phyloP scores from a whole-genome alignment of 2,888 invertebrate genomes.

The Hedya salicella region DNA sequence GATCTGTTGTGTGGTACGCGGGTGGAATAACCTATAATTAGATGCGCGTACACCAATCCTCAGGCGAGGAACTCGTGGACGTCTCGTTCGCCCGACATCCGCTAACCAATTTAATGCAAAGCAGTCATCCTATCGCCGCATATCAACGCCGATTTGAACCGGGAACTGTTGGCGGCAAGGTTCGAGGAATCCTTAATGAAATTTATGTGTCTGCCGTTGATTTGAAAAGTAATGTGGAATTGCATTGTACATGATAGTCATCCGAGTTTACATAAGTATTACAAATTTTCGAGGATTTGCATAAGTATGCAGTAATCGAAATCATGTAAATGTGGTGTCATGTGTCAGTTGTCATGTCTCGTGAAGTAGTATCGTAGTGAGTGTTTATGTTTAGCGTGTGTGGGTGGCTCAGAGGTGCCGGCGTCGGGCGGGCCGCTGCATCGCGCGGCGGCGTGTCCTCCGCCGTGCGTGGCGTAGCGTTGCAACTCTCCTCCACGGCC shows the following conservation, averaged over 20 bases:
- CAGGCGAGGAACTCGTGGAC: conserved; percentile 69
- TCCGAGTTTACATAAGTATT: neutral
- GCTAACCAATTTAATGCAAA: conserved; percentile 58
- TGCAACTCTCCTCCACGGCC: conserved; percentile 79
- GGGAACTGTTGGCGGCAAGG: conserved; percentile 17
- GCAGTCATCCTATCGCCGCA: conserved; percentile 51
- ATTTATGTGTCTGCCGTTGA: conserved; percentile 28
- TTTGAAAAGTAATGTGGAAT: neutral
- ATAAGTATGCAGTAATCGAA: neutral
- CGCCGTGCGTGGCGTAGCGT: conserved; percentile 66
- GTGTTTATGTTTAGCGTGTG: conserved; percentile 40
- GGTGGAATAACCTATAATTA: conserved; percentile 84
- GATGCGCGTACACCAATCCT: conserved; percentile 79
- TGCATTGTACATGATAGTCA: neutral
- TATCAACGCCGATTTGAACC: conserved; percentile 32
- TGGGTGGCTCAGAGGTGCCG: conserved; percentile 54
- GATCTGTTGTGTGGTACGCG: conserved; percentile 78
- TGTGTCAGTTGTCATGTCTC: neutral
- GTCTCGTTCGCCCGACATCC: conserved; percentile 71
- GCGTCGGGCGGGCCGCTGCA: conserved; percentile 50
- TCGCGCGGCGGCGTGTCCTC: conserved; percentile 59
- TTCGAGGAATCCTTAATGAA: conserved; percentile 25
- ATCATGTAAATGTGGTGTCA: neutral
- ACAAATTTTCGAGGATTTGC: neutral
- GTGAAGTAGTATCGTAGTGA: conserved; percentile 8